Evolutionary conservation across 2,113 vertebrate species (phyloP).

Genomic region (Platichthys stellatus): DNA sequence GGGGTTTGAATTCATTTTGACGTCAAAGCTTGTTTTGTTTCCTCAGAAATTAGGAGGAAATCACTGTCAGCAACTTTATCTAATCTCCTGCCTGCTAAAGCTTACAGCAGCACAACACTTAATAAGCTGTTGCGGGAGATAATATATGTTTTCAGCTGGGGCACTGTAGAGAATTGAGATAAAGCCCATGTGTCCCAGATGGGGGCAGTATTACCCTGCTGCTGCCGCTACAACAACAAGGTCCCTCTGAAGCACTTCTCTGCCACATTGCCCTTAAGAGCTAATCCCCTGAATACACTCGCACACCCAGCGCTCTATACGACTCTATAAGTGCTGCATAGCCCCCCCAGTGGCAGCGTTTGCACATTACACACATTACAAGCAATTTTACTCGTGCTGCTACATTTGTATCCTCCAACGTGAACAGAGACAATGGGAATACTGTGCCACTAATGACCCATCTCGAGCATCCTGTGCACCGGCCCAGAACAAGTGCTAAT

Average conservation of each 20-base stretch:
- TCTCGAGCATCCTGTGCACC: conserved; percentile 63
- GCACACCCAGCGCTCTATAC: conserved; percentile 45
- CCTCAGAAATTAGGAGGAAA: conserved; percentile 12
- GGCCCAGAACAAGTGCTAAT: conserved; percentile 69
- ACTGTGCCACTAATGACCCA: conserved; percentile 69
- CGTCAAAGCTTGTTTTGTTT: conserved; percentile 17
- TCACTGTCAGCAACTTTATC: conserved; percentile 27
- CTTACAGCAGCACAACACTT: conserved; percentile 13
- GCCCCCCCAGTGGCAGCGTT: conserved; percentile 67
- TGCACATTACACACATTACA: conserved; percentile 73
- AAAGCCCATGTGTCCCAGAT: conserved; percentile 55
- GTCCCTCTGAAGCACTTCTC: conserved; percentile 53
- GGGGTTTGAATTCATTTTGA: neutral
- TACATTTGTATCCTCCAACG: conserved; percentile 62
- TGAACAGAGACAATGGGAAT: conserved; percentile 68
- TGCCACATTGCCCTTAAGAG: conserved; percentile 53
- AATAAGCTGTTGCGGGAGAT: conserved; percentile 17
- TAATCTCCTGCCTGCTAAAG: conserved; percentile 42
- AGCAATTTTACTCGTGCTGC: conserved; percentile 69
- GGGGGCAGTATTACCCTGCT: conserved; percentile 72
- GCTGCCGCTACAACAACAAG: neutral
- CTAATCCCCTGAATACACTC: conserved; percentile 55
- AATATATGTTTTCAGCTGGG: conserved; percentile 32
- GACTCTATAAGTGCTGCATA: conserved; percentile 38
- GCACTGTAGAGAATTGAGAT: conserved; percentile 47